Percentiles rank a stretch among this genome's conserved stretches.
phyloP scores from a whole-genome alignment of 2,797 vertebrate species.

The Fistularia tabacaria region DNA sequence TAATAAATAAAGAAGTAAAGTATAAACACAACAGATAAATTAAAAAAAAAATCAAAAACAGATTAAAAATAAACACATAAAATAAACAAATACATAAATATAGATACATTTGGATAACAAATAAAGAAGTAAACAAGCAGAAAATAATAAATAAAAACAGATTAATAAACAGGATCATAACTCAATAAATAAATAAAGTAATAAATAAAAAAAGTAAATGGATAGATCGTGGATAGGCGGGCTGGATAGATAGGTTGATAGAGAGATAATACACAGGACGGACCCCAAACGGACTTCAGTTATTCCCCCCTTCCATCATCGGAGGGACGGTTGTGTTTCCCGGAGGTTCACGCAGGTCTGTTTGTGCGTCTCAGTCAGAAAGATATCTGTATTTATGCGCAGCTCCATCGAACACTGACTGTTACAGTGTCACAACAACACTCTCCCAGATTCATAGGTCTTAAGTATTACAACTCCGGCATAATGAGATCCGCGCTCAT shows the following conservation, averaged over 20 bases:
- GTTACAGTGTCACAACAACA: constrained; percentile 13
- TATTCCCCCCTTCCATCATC: too few species aligned
- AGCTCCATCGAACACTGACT: constrained; percentile 27
- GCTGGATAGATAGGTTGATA: background rate
- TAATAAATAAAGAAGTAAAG: too few species aligned
- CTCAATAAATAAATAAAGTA: too few species aligned
- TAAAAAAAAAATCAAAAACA: background rate
- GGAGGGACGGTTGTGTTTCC: constrained; percentile 20
- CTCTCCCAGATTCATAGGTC: constrained; percentile 25
- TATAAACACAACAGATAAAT: too few species aligned
- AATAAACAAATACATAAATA: background rate
- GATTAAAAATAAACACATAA: background rate
- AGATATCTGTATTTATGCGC: constrained; percentile 10
- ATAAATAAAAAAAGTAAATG: too few species aligned
- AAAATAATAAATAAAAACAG: too few species aligned
- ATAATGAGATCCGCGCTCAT: constrained; percentile 39
- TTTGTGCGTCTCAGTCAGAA: constrained; percentile 6
- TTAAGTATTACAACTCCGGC: constrained; percentile 31
- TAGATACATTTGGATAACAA: background rate
- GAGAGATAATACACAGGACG: too few species aligned
- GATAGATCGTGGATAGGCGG: too few species aligned
- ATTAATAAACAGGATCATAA: too few species aligned
- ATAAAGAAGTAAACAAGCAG: too few species aligned
- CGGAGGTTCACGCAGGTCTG: constrained; percentile 1
- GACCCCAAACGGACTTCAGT: too few species aligned